phyloP scores from a whole-genome alignment of 37 sponge, comb jelly and placozoan species.

The Crambe crambe region DNA sequence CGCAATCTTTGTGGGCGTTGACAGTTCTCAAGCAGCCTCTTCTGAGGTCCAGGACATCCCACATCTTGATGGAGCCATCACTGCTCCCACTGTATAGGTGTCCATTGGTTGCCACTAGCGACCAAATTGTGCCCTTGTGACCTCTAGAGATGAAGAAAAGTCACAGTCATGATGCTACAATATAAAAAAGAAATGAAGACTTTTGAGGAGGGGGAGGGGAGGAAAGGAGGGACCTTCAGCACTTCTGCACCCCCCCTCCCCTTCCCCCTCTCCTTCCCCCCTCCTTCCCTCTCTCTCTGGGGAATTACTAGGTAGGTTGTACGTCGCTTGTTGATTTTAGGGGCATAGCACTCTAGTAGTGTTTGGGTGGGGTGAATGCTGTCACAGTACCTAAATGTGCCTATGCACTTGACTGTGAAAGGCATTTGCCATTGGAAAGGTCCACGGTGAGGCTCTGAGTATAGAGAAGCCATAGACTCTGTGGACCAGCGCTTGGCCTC shows the following conservation, averaged over 20 bases:
- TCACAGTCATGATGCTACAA: not conserved
- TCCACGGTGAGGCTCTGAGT: constrained; percentile 10
- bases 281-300: too few relatives aligned
- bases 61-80: constrained; percentile 86
- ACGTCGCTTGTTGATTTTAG: too few relatives aligned
- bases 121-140: constrained; percentile 84
- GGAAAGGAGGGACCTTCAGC: too few relatives aligned
- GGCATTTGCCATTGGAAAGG: constrained; percentile 87
- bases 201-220: too few relatives aligned
- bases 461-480: constrained; percentile 41
- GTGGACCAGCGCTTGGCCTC: constrained; percentile 48
- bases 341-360: too few relatives aligned
- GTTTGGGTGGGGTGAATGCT: too few relatives aligned
- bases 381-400: constrained; percentile 95
- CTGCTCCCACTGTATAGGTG: constrained; percentile 81
- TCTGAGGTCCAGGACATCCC: constrained; percentile 79
- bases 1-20: constrained; percentile 77
- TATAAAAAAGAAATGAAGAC: too few relatives aligned
- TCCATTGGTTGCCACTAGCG: constrained; percentile 45
- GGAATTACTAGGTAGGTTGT: too few relatives aligned
- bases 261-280: too few relatives aligned
- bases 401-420: constrained; percentile 94
- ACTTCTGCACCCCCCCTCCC: too few relatives aligned
- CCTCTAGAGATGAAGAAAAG: constrained; percentile 43
- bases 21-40: constrained; percentile 87